A percentile compares a stretch with the other conserved stretches of the same genome.
Evolutionary conservation across 2,113 vertebrate genomes (phyloP).

Genomic region (Pollimyrus isidori): DNA sequence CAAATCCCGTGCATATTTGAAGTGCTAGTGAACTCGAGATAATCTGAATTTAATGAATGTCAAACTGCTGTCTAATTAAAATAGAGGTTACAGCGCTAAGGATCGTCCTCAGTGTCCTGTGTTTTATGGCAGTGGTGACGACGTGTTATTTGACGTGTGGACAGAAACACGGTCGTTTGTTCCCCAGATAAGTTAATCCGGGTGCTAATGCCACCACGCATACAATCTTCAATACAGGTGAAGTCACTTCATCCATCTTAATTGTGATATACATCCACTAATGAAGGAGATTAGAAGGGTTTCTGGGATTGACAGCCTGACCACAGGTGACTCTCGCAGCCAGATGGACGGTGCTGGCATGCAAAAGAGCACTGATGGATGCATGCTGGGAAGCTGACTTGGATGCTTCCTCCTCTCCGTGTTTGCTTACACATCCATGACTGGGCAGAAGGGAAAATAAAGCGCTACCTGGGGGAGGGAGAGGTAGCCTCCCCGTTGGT

Average conservation of each 20-base stretch:
- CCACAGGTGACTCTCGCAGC: background rate
- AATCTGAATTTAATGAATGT: slow-evolving; percentile 44
- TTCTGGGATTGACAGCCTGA: background rate
- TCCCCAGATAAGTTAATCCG: background rate
- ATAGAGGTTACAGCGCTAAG: slow-evolving; percentile 20
- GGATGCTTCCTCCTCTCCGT: background rate
- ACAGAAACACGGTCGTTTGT: background rate
- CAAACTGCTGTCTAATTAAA: slow-evolving; percentile 35
- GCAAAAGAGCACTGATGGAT: background rate
- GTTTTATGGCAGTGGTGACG: slow-evolving; percentile 22
- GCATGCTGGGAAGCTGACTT: background rate
- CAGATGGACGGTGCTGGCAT: background rate
- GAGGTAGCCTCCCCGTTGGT: background rate
- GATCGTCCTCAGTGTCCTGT: background rate
- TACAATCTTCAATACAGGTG: background rate
- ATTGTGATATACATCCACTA: background rate
- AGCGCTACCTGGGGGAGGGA: background rate
- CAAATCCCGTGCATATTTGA: slow-evolving; percentile 31
- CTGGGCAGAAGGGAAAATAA: background rate
- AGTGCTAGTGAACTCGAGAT: slow-evolving; percentile 35
- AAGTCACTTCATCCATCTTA: background rate
- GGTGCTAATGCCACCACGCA: background rate
- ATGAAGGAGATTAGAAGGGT: background rate
- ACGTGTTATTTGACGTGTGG: slow-evolving; percentile 15
- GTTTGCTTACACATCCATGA: background rate